Base-by-base conservation (phyloP, 2,797 vertebrate species). In the Betta splendens region DNA sequence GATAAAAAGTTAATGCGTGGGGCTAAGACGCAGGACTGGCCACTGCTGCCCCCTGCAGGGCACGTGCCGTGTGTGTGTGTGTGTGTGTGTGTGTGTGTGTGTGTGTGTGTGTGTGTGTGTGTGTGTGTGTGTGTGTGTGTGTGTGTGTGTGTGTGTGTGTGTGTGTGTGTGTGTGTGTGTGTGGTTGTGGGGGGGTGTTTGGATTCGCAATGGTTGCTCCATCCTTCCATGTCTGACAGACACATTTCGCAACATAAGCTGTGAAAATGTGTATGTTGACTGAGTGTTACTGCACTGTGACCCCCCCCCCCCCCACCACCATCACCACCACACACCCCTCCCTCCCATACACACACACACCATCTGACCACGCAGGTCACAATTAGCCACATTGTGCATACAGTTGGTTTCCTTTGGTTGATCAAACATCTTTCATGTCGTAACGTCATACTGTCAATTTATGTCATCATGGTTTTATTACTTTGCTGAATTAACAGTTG, bases 21-120 rank as follows among this genome's bases (percentile, higher is more conserved):
- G 74, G 62, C 36, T 22, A n/a, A 46, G 16, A 71, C 67, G 64
- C 72, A 79, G 59, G 58, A 64, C 72, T 89, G 87, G 87, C 80
- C 80, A 79, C 84, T 91, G 83, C 88, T 91, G 89, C 90, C 90
- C 87, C 86, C 90, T 87, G 79, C 87, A 91, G 90, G 88, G 64
- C 72, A 55, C 61, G 39, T 29, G 50, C 22, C n/a, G 36, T 28
- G 25, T 13, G 0, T 52, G 5, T 69, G 58, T 54, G 40, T 53
- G 23, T 29, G 33, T 36, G 35, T 31, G 47, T n/a, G 26, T 23
- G 32, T 22, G 35, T 18, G 18, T 9, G 20, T 15, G 42, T 12
- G 20, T 26, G 38, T 51, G n/a, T 46, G 12, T 26, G 21, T n/a
- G n/a, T n/a, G n/a, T n/a, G n/a, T n/a, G n/a, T n/a, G n/a, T n/a